Base-by-base conservation (phyloP, 92 coral and sea anemone genomes). In the Chrysogorgia sp. region DNA sequence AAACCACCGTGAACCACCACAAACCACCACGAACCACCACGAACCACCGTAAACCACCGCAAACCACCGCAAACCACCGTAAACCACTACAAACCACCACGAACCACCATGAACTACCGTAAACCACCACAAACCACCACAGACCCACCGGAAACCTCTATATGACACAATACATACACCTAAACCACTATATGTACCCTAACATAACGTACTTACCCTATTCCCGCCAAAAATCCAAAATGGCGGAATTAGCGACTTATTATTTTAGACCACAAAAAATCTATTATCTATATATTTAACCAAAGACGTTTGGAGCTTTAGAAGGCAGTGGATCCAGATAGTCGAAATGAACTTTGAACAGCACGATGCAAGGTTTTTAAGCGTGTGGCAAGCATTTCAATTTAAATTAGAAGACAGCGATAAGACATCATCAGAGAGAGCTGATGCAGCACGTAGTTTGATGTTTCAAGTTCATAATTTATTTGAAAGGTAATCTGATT, bases 321-420 rank as follows among this genome's bases (percentile, higher is more conserved):
- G 21, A 20, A 21, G 19, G 35, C 30, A 47, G 20, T 24, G 62
- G 30, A 23, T 45, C 20, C 37, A 34, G 17, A 43, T 31, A 15
- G 37, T 1, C 26, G 40, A 33, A 35, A 92, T 92, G 97, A 86
- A 82, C 76, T 80, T 85, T 59, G 67, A 82, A 29, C 76, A 79
- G 6, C 61, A 34, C 52, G 90, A 90, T 49, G 80, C 82, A 28
- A 71, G 82, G 67, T 74, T 81, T 0, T 85, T 93, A 25, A 91
- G 82, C 66, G 59, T 86, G 29, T 93, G 97, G 97, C 97, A 91
- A 74, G 71, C 85, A 24, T 85, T 88, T 63, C 88, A 83, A 32
- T 81, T 93, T 59, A 67, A 74, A 14, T 71, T 89, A 7, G 89
- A 91, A 26, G 86, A 85, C 33, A 56, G 69, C 20, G 87, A 69